phyloP scores from a whole-genome alignment of 2,888 invertebrate species.

The Aporophyla lueneburgensis region DNA sequence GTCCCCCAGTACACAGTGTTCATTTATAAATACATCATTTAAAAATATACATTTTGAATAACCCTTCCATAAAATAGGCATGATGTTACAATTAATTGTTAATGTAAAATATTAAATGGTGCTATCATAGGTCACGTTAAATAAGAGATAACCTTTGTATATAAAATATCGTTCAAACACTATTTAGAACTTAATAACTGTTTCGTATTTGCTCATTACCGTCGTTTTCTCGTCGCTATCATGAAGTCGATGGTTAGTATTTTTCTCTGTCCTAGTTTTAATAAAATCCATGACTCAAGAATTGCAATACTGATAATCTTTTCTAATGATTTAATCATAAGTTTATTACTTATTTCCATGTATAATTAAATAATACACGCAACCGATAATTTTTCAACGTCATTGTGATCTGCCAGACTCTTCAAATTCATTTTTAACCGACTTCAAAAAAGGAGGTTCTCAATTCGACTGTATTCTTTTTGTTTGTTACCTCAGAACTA shows the following conservation, averaged over 20 bases:
- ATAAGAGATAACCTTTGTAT: neutral
- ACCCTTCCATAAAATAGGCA: neutral
- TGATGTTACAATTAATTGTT: neutral
- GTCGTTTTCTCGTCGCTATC: neutral
- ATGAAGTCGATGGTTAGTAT: slow-evolving; percentile 2
- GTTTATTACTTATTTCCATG: neutral
- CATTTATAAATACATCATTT: too few relatives aligned
- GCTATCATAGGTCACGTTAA: neutral
- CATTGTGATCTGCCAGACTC: neutral
- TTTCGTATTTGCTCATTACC: neutral
- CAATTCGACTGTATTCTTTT: too few relatives aligned
- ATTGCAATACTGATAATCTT: too few relatives aligned
- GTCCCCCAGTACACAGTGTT: too few relatives aligned
- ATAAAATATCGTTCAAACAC: neutral
- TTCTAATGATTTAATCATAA: neutral
- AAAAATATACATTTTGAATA: too few relatives aligned
- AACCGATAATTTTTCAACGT: neutral
- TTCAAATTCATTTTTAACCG: neutral
- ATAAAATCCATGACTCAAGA: neutral
- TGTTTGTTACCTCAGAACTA: too few relatives aligned
- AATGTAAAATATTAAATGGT: neutral
- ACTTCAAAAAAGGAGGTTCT: too few relatives aligned
- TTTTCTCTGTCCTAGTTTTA: too few relatives aligned
- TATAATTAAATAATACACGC: neutral
- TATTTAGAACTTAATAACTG: neutral